Conservation (phyloP, 2,797 vertebrate species). For the Apogon hyalosoma region DNA sequence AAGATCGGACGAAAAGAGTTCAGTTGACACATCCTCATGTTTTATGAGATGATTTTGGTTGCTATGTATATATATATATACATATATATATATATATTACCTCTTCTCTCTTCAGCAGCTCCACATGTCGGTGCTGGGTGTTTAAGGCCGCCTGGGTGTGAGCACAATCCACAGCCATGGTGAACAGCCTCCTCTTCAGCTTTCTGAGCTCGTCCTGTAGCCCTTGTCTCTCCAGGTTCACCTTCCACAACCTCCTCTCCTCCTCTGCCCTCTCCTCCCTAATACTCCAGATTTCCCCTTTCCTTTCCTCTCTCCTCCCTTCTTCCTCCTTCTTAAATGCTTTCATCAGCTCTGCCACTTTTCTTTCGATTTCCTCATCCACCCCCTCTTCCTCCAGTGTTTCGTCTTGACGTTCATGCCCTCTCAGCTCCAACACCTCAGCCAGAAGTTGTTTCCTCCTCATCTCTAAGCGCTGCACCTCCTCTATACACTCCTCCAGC, state of each 20-base stretch:
- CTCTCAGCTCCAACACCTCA: conserved; percentile 87
- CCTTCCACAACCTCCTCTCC: conserved; percentile 85
- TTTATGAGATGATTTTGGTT: too few relatives aligned
- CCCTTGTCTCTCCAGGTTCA: conserved; percentile 88
- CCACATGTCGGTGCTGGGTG: conserved; percentile 85
- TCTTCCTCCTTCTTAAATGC: conserved; percentile 79
- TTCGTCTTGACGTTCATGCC: conserved; percentile 76
- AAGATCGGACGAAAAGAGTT: neutral
- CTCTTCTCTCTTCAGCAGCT: conserved; percentile 81
- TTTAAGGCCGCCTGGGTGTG: conserved; percentile 88
- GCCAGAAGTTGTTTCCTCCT: conserved; percentile 87
- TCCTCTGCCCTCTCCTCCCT: conserved; percentile 77
- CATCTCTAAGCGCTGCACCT: conserved; percentile 86
- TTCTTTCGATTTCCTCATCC: conserved; percentile 79
- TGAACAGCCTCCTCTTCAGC: conserved; percentile 90
- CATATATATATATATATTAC: conserved; percentile 59
- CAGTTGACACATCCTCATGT: too few relatives aligned
- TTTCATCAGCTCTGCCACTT: conserved; percentile 84
- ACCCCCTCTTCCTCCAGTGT: conserved; percentile 63
- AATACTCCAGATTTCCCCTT: conserved; percentile 83
- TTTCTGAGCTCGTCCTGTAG: conserved; percentile 87
- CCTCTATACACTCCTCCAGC: conserved; percentile 90
- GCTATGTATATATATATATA: neutral
- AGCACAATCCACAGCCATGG: conserved; percentile 88
- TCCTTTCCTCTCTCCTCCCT: conserved; percentile 85